These are phyloP conservation scores for Tineola bisselliella DNA, from an alignment of 2,888 invertebrate genomes.

Conservation along the genomic window DNA sequence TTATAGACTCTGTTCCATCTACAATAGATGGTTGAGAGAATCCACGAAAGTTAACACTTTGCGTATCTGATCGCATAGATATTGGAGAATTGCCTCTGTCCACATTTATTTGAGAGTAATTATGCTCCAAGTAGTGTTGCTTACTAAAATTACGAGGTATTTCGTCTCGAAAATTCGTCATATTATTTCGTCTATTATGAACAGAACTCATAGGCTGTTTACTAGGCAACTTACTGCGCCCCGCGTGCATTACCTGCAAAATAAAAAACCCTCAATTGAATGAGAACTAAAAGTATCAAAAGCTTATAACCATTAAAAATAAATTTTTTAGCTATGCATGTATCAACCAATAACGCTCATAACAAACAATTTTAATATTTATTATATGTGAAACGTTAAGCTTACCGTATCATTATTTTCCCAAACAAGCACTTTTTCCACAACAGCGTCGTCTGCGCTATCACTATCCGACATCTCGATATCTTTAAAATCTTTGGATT, in stretches of 20 bases:
- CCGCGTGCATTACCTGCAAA: background rate
- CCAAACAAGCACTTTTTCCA: constrained; percentile 27
- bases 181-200: background rate
- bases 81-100: background rate
- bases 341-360: too few relatives aligned
- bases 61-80: background rate
- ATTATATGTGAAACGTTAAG: constrained; percentile 13
- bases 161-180: background rate
- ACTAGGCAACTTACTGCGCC: background rate
- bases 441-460: constrained; percentile 27
- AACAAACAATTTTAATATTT: too few relatives aligned
- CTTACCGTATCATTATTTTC: constrained; percentile 36
- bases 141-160: background rate
- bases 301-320: too few relatives aligned
- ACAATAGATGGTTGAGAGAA: background rate
- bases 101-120: background rate
- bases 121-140: background rate
- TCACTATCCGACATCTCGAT: constrained; percentile 37
- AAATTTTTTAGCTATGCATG: too few relatives aligned
- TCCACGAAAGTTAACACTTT: background rate
- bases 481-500: background rate
- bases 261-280: background rate
- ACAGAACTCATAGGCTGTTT: background rate
- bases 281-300: too few relatives aligned
- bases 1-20: background rate